A percentile compares a stretch with the other conserved stretches of the same genome.
Evolutionary conservation across 2,113 vertebrate species (phyloP).

Genomic region (Rhodinocichla rosea): DNA sequence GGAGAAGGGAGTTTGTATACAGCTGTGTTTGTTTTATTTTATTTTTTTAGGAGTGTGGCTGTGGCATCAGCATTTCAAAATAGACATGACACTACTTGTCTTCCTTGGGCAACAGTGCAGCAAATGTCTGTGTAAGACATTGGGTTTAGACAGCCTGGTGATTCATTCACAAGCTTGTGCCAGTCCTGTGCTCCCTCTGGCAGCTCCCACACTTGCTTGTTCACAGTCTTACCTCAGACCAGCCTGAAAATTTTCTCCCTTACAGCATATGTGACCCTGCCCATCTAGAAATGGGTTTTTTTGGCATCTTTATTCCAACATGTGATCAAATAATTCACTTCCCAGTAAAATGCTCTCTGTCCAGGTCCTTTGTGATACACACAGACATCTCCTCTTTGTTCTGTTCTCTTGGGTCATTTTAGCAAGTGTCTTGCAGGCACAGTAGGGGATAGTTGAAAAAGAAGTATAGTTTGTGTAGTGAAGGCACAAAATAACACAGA

Average conservation of each 20-base stretch:
- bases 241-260: not conserved
- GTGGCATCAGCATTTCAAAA: not conserved
- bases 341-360: not conserved
- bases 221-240: not conserved
- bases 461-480: not conserved
- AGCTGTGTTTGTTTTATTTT: not conserved
- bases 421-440: not conserved
- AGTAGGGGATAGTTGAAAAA: accelerated
- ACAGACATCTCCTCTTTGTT: not conserved
- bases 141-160: not conserved
- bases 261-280: not conserved
- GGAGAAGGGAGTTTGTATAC: not conserved
- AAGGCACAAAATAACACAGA: not conserved
- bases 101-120: not conserved
- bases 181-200: not conserved
- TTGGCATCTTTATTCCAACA: not conserved
- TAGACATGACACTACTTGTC: not conserved
- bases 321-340: not conserved
- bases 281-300: not conserved
- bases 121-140: not conserved
- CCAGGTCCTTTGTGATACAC: not conserved
- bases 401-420: not conserved
- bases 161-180: not conserved
- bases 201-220: not conserved
- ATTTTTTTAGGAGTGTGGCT: not conserved